Evolutionary conservation across 2,888 invertebrate genomes (phyloP).

Genomic region (Criorhina ranunculi): DNA sequence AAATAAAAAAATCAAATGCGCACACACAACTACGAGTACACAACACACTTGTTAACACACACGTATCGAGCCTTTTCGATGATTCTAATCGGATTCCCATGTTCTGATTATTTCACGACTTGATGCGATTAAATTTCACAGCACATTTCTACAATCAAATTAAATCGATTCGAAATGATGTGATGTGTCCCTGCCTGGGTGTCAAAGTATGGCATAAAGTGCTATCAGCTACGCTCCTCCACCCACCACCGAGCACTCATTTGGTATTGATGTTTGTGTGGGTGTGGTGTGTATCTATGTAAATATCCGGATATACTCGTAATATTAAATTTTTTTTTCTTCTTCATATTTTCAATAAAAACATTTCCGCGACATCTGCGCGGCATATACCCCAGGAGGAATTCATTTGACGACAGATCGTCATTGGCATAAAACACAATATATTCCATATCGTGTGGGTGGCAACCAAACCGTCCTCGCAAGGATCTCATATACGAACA

Average conservation of each 20-base stretch:
- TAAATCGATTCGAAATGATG: slow-evolving; percentile 72
- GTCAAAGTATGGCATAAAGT: slow-evolving; percentile 56
- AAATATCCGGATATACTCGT: slow-evolving; percentile 37
- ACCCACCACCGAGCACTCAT: slow-evolving; percentile 51
- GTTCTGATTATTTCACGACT: slow-evolving; percentile 50
- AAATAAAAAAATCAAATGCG: slow-evolving; percentile 9
- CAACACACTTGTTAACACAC: slow-evolving; percentile 9
- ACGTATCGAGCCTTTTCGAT: slow-evolving; percentile 18
- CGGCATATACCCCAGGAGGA: slow-evolving; percentile 57
- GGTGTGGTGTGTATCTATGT: slow-evolving; percentile 49
- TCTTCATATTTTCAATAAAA: slow-evolving; percentile 73
- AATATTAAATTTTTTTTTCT: slow-evolving; percentile 63
- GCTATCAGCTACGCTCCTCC: slow-evolving; percentile 48
- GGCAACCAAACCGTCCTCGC: slow-evolving; percentile 5
- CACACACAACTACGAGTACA: neutral
- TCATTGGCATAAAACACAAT: slow-evolving; percentile 75
- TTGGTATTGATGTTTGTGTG: too few relatives aligned
- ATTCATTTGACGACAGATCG: slow-evolving; percentile 76
- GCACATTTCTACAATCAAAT: slow-evolving; percentile 70
- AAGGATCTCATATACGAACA: slow-evolving; percentile 73
- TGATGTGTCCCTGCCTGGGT: slow-evolving; percentile 47
- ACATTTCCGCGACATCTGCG: slow-evolving; percentile 75
- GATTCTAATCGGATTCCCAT: slow-evolving; percentile 55
- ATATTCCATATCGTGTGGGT: slow-evolving; percentile 66
- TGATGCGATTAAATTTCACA: slow-evolving; percentile 74